Base-by-base conservation (phyloP, 2,888 invertebrate species). In the Selenia dentaria region DNA sequence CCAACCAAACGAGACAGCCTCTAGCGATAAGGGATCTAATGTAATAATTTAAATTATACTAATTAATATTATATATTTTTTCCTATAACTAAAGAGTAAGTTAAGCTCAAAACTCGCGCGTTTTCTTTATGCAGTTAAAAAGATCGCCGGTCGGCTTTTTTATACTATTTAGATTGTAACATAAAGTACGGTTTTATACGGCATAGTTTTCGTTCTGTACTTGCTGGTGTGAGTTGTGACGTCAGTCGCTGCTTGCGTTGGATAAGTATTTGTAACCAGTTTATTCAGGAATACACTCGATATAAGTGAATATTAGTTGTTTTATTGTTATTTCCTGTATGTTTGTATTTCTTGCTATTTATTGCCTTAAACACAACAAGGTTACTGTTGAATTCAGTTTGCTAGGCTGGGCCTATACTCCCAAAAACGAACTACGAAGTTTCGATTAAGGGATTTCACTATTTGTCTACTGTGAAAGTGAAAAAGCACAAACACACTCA, bases 281-380 rank as follows among this genome's bases (percentile, higher is more conserved):
- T 86, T 88, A 90, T 90, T 76, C 90, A 83, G 81, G 86, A 89
- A 89, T 90, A 90, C 86, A 90, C 88, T 89, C 83, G 84, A 82
- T 89, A 83, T 90, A 90, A 90, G 90, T 83, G 79, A 83, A 40
- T 41, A 79, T 79, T 61, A 67, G 64, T 82, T 63, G 84, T 87
- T 85, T 89, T 68, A 81, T 85, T 87, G 2, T 12, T 5, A 40
- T 35, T 38, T 26, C 34, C 28, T 38, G 12, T n/a, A 33, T n/a
- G 9, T n/a, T n/a, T n/a, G n/a, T n/a, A n/a, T n/a, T n/a, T n/a
- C n/a, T n/a, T n/a, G n/a, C n/a, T n/a, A n/a, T n/a, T n/a, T n/a
- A n/a, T n/a, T n/a, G n/a, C n/a, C n/a, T n/a, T n/a, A n/a, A n/a
- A n/a, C n/a, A n/a, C n/a, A n/a, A n/a, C n/a, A n/a, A n/a, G n/a